A percentile compares a stretch with the other conserved stretches of the same genome.
These are phyloP conservation scores for Apodemus agrarius DNA, from an alignment of 2,797 vertebrate species.

Conservation along the genomic window DNA sequence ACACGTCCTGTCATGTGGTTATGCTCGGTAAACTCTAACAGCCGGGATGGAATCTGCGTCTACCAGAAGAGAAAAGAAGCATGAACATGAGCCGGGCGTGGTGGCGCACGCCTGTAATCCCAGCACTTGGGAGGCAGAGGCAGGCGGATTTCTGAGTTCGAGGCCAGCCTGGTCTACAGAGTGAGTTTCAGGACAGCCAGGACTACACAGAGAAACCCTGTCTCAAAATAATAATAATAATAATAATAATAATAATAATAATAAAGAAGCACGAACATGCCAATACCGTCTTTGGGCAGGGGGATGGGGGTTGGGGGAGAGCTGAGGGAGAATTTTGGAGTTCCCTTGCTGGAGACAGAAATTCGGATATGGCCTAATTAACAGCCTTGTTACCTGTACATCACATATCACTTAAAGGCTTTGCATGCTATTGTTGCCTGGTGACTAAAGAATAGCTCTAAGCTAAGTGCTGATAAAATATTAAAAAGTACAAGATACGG, in stretches of 20 bases:
- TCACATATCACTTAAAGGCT: not conserved
- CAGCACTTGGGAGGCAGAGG: no score
- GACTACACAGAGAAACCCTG: no score
- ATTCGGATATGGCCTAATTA: slow-evolving; percentile 23
- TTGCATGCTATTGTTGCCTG: not conserved
- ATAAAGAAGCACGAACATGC: not conserved
- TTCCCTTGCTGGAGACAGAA: not conserved
- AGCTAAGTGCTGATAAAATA: slow-evolving; percentile 30
- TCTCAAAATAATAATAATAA: no score
- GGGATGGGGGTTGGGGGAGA: no score
- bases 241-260: no score
- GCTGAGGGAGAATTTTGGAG: no score
- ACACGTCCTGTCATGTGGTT: not conserved
- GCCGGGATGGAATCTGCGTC: not conserved
- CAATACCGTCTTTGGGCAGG: not conserved
- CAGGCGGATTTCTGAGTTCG: no score
- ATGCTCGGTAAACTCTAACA: not conserved
- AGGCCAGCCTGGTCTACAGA: no score
- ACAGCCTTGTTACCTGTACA: not conserved
- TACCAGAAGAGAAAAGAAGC: not conserved
- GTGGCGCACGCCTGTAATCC: no score
- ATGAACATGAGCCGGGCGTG: not conserved
- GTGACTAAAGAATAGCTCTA: slow-evolving; percentile 29
- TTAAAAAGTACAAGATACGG: not conserved
- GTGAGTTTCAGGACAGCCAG: no score